Base-by-base conservation (phyloP, 1,140 invertebrate species). In the Eurosta solidaginis region DNA sequence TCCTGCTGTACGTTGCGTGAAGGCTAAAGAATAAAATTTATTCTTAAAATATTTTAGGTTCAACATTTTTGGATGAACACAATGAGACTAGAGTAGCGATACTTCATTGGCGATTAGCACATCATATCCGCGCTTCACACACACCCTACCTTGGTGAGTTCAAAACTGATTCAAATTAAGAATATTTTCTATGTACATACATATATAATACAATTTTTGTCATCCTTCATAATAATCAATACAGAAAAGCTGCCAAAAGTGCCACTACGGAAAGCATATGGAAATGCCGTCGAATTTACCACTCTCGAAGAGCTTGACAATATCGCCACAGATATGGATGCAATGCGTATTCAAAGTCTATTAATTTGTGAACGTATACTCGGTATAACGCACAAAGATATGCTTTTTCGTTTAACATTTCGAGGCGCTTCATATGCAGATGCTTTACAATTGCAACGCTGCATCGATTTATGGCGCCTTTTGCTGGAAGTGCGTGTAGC, bases 381-480 rank as follows among this genome's bases (percentile, higher is more conserved):
- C 36, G 95, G 95, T 4, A 89, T 92, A 6, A 87, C 91, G 81
- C 95, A 97, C 85, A 96, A 96, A 87, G 95, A 97, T 84, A 94
- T 93, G 77, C 91, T 96, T n/a, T 95, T 95, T 81, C 91, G 94
- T 49, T 84, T 90, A 74, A 90, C 90, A 81, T 90, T 88, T 81
- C 84, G 95, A 77, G 96, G 96, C 47, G 96, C 96, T 4, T 92
- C 94, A 0, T 97, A 96, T 89, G 95, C 94, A 1, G 96, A 97
- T 87, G 92, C 94, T 22, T 88, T 95, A 78, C 92, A 94, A 79
- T 94, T 95, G 88, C 94, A 96, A 83, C 90, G 93, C 74, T 96
- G 95, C 86, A 94, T 96, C 78, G 93, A 96, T 88, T 88, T 97
- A 20, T 97, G 95, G 95, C 89, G 90, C 78, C 92, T 94, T 87